Conservation (phyloP, 1,140 invertebrate species). For the Drosophila burlai region DNA sequence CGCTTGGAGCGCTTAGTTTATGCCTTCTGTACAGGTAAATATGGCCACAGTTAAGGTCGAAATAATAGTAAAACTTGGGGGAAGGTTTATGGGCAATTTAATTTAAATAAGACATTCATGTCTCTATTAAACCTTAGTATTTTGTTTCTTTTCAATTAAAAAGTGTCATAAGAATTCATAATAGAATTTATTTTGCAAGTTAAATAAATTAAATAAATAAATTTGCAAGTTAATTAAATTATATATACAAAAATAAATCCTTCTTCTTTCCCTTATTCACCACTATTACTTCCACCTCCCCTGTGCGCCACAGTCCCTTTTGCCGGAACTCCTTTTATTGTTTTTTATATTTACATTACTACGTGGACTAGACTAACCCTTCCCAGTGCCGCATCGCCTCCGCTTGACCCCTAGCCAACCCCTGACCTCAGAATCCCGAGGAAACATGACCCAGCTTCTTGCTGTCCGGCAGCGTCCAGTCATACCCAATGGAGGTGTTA, state of each 20-base stretch:
- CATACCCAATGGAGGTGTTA: conserved; percentile 74
- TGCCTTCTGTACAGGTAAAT: conserved; percentile 34
- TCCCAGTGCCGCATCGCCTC: conserved; percentile 4
- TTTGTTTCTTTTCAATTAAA: background rate
- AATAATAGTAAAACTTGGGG: background rate
- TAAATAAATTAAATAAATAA: background rate
- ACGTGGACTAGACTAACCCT: conserved; percentile 20
- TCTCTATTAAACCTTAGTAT: background rate
- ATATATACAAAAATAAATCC: background rate
- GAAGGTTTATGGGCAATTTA: background rate
- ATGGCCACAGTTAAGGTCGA: conserved; percentile 2
- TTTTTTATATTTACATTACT: conserved; percentile 39
- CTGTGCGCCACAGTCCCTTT: background rate
- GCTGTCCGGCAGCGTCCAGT: conserved; percentile 70
- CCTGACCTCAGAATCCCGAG: conserved; percentile 68
- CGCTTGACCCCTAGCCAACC: conserved; percentile 9
- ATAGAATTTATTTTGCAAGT: background rate
- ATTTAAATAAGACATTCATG: background rate
- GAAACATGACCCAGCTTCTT: conserved; percentile 77
- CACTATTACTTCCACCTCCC: conserved; percentile 9
- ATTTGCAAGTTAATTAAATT: too few species aligned
- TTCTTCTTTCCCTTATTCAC: too few species aligned
- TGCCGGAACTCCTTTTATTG: background rate
- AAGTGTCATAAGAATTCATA: background rate
- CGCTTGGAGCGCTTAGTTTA: conserved; percentile 75